Percentiles rank a stretch among this genome's conserved stretches.
These are phyloP conservation scores for Ictalurus punctatus DNA, from an alignment of 2,113 vertebrate species.

Conservation along the genomic window DNA sequence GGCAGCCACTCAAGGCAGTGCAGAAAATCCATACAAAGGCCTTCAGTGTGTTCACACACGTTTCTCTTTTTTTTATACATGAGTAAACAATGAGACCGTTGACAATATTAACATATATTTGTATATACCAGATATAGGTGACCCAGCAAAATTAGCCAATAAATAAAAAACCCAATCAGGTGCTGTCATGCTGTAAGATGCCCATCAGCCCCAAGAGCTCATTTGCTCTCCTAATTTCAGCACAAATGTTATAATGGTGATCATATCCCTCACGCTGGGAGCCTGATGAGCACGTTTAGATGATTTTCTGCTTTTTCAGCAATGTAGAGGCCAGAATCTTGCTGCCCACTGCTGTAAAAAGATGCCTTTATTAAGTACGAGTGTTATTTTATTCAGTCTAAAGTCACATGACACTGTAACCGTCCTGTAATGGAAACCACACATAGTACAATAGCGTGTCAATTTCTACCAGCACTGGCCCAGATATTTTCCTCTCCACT, in stretches of 20 bases:
- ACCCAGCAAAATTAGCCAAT: slow-evolving; percentile 73
- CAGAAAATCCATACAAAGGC: slow-evolving; percentile 15
- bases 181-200: slow-evolving; percentile 50
- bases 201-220: slow-evolving; percentile 50
- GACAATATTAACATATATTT: slow-evolving; percentile 51
- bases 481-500: slow-evolving; percentile 39
- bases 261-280: slow-evolving; percentile 62
- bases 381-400: slow-evolving; percentile 1
- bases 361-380: slow-evolving; percentile 1
- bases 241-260: slow-evolving; percentile 50
- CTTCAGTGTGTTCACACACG: slow-evolving; percentile 20
- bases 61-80: slow-evolving; percentile 23
- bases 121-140: slow-evolving; percentile 59
- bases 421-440: not conserved
- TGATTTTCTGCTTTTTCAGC: slow-evolving; percentile 2
- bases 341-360: not conserved
- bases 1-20: not conserved
- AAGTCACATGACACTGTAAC: not conserved
- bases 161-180: slow-evolving; percentile 73
- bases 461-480: slow-evolving; percentile 61
- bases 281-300: slow-evolving; percentile 24
- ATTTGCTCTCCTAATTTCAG: slow-evolving; percentile 51
- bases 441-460: slow-evolving; percentile 41
- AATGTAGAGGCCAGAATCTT: slow-evolving; percentile 10
- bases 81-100: slow-evolving; percentile 43